phyloP scores from a whole-genome alignment of 2,113 vertebrate species.

The Typhlomys cinereus region DNA sequence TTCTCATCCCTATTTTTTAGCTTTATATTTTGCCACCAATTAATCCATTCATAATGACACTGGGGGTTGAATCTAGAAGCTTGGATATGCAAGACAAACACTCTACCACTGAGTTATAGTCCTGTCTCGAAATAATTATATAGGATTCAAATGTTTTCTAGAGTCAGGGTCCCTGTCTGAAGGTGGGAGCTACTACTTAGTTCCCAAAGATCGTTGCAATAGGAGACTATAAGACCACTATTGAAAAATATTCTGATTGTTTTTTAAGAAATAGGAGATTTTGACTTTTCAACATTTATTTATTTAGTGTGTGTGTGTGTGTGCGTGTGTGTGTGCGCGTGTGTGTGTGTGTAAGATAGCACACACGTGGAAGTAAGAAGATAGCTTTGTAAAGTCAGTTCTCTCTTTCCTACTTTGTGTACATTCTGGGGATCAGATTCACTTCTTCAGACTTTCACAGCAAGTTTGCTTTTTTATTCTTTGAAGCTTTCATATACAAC shows the following conservation, averaged over 20 bases:
- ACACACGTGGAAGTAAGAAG: no score
- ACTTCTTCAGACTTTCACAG: no score
- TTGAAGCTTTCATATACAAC: no score
- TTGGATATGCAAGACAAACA: neutral
- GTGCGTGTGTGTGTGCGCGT: no score
- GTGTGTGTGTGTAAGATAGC: no score
- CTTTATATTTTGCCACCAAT: neutral
- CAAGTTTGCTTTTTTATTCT: no score
- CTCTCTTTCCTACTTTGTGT: no score
- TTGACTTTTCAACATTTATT: no score
- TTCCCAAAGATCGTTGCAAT: neutral
- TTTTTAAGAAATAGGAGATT: neutral
- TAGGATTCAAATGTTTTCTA: slow-evolving; percentile 13
- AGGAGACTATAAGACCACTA: neutral
- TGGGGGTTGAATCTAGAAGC: no score
- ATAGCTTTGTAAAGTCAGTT: no score
- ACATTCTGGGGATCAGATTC: no score
- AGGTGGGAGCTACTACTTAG: neutral
- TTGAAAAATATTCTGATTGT: neutral
- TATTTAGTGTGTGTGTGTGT: no score
- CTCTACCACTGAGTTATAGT: neutral
- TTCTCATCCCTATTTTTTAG: neutral
- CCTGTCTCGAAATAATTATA: neutral
- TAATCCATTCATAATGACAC: neutral
- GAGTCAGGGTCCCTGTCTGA: neutral